phyloP scores from a whole-genome alignment of 2,797 vertebrate species.

The Hybognathus amarus region DNA sequence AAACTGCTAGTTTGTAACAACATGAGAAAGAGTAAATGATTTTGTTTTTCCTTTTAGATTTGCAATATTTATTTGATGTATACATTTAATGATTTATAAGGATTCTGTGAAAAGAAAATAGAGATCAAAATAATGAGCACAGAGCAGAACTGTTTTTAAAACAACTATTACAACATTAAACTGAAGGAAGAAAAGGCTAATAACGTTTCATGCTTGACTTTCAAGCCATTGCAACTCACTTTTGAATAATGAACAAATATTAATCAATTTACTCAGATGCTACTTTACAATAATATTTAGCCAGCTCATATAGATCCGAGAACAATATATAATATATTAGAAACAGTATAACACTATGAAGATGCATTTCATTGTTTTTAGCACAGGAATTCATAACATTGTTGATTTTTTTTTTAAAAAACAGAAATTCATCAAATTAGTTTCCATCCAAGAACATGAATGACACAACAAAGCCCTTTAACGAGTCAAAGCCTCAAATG shows the following conservation, averaged over 20 bases:
- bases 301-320: not conserved
- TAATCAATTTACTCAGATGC: not conserved
- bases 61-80: not conserved
- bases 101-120: not conserved
- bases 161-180: constrained; percentile 2
- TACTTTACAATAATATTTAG: not conserved
- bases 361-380: not conserved
- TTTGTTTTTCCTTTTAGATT: not conserved
- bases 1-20: not conserved
- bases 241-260: not conserved
- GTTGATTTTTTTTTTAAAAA: not conserved
- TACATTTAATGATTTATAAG: not conserved
- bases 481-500: not conserved
- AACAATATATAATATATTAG: not conserved
- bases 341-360: not conserved
- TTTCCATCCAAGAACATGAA: not conserved
- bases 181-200: not conserved
- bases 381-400: not conserved
- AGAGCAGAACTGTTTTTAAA: not conserved
- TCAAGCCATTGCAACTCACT: constrained; percentile 14
- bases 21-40: rapidly evolving
- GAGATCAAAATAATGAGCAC: not conserved
- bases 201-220: not conserved
- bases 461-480: not conserved
- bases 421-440: not conserved